phyloP scores from a whole-genome alignment of 2,797 vertebrate species.

The Danio albolineatus region DNA sequence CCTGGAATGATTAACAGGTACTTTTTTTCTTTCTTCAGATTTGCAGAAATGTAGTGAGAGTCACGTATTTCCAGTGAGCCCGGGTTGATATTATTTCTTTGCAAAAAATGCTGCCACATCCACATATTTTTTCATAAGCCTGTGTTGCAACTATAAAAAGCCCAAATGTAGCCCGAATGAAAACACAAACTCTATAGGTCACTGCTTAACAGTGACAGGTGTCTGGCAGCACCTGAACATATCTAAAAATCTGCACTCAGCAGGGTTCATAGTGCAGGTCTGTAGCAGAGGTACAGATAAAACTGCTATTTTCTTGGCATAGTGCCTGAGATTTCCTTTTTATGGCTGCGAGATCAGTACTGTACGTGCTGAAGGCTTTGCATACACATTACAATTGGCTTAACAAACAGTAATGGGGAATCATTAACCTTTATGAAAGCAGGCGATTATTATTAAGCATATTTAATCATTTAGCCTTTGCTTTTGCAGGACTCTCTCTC shows the following conservation, averaged over 20 bases:
- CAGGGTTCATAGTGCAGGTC: not conserved
- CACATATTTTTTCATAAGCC: too few relatives aligned
- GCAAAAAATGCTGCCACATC: too few relatives aligned
- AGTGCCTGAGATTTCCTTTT: slow-evolving; percentile 6
- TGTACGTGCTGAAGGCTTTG: not conserved
- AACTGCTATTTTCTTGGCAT: slow-evolving; percentile 11
- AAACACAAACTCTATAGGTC: not conserved
- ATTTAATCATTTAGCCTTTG: slow-evolving; percentile 2
- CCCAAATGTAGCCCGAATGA: not conserved
- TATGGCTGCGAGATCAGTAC: not conserved
- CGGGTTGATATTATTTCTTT: too few relatives aligned
- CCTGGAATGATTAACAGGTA: too few relatives aligned
- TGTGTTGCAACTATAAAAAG: not conserved
- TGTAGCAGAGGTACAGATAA: not conserved
- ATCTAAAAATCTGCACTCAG: slow-evolving; percentile 9
- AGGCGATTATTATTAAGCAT: slow-evolving; percentile 5
- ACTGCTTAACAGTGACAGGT: not conserved
- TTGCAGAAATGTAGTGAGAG: too few relatives aligned
- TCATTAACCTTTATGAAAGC: not conserved
- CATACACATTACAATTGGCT: not conserved
- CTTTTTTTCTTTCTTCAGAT: too few relatives aligned
- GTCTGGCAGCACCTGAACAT: not conserved
- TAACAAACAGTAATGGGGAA: not conserved
- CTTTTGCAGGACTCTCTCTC: not conserved
- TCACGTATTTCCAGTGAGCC: too few relatives aligned